Base-by-base conservation (phyloP, 2,888 invertebrate species). In the Pomacea canaliculata region DNA sequence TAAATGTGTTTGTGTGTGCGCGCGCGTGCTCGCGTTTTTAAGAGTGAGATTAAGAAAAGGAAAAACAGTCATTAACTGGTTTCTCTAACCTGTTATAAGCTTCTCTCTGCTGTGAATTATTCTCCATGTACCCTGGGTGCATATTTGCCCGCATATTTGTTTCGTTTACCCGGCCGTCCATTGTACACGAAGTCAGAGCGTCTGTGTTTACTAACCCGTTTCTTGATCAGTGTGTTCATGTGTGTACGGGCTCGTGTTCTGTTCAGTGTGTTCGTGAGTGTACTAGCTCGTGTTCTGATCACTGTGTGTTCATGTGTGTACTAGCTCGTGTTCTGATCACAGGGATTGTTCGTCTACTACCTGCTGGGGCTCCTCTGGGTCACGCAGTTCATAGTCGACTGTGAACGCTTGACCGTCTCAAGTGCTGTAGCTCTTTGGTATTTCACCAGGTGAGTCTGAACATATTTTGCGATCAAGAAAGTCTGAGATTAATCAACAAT, bases 371-470 rank as follows among this genome's bases (percentile, higher is more conserved):
- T 97, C 23, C 93, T 98, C 80, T 98, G 98, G 97, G 94, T 95
- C 23, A 94, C 95, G 18, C 97, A 97, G 92, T 97, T 97, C 89
- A 95, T 97, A 82, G 94, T 96, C 86, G 96, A 96, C 7, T 97
- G 97, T 87, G 97, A 98, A 90, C 95, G 96, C 89, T 96, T 97
- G 94, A 95, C 97, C 0, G 94, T 97, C 80, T 96, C 97, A 16
- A 97, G 97, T 23, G 95, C 97, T 27, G 96, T 97, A 7, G 96
- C 97, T 0, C 95, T 94, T 86, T 98, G 97, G 97, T 97, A 96
- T 90, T 98, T 98, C 87, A 92, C 92, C 85, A 94, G 94, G 95
- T 95, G 51, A 67, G 79, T 27, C 0, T 65, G 51, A 56, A 37
- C 37, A 37, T 37, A 37, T 5, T 37, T 5, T 37, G 37, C 37